Conservation (phyloP, 2,888 invertebrate species). For the Ormyrus labotus region DNA sequence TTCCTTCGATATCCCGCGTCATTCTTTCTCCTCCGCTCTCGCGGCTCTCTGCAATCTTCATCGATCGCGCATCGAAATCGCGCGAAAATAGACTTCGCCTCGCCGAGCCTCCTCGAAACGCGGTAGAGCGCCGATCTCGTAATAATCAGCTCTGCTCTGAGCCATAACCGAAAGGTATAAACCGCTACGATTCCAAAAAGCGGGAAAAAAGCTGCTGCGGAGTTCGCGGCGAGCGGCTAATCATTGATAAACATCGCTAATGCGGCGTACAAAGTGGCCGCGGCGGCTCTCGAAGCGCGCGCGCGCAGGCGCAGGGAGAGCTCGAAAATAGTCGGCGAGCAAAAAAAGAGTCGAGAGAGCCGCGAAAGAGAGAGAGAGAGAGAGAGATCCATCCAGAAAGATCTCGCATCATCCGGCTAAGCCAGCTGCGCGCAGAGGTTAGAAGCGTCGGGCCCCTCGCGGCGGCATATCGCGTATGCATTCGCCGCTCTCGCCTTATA, state of each 20-base stretch:
- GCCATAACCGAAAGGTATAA: too few relatives aligned
- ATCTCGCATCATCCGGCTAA: conserved; percentile 34
- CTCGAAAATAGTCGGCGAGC: neutral
- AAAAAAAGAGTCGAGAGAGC: neutral
- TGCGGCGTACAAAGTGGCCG: conserved; percentile 25
- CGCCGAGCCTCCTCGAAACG: too few relatives aligned
- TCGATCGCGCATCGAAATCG: too few relatives aligned
- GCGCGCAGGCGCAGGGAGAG: neutral
- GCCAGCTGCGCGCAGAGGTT: neutral
- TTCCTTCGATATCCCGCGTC: too few relatives aligned
- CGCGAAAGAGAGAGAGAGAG: neutral
- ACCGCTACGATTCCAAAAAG: neutral
- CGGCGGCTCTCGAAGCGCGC: conserved; percentile 11
- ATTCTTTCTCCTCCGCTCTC: too few relatives aligned
- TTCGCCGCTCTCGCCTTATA: conserved; percentile 49
- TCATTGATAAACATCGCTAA: conserved; percentile 48
- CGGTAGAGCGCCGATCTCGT: too few relatives aligned
- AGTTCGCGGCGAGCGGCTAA: conserved; percentile 14
- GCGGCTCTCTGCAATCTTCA: too few relatives aligned
- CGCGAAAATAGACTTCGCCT: too few relatives aligned
- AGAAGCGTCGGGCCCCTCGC: neutral
- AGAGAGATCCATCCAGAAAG: conserved; percentile 24
- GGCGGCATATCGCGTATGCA: neutral
- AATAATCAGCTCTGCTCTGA: too few relatives aligned
- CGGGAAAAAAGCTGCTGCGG: conserved; percentile 11